Percentiles rank a stretch among this genome's conserved stretches.
Conservation (phyloP, 2,888 invertebrate genomes). For the Acanthosoma haemorrhoidale region DNA sequence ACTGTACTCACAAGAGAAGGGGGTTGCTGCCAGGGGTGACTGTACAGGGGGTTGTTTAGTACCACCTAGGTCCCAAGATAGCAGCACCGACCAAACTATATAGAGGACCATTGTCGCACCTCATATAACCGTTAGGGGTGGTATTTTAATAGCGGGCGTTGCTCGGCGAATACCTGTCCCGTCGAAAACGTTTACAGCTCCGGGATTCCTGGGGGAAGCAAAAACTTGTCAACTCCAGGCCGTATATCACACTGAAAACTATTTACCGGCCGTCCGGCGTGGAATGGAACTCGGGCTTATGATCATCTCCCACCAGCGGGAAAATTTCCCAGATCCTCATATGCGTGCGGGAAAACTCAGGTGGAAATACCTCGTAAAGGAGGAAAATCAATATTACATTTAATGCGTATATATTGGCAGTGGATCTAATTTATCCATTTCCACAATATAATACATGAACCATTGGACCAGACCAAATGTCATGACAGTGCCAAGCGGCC, state of each 20-base stretch:
- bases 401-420: too few relatives aligned
- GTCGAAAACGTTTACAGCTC: slow-evolving; percentile 4
- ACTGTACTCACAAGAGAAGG: background rate
- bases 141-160: slow-evolving; percentile 5
- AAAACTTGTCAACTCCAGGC: background rate
- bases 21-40: background rate
- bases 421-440: too few relatives aligned
- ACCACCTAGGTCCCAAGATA: background rate
- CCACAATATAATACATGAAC: too few relatives aligned
- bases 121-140: background rate
- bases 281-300: background rate
- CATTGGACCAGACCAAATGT: too few relatives aligned
- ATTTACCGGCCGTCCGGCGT: background rate
- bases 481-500: too few relatives aligned
- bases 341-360: too few relatives aligned
- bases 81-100: slow-evolving; percentile 2
- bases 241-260: background rate
- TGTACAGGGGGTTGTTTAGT: background rate
- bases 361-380: too few relatives aligned
- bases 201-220: slow-evolving; percentile 6
- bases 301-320: background rate
- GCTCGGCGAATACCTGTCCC: background rate
- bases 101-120: background rate
- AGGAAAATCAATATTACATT: too few relatives aligned
- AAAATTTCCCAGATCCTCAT: background rate